Conservation (phyloP, 2,113 vertebrate genomes). For the Scartelaos histophorus region DNA sequence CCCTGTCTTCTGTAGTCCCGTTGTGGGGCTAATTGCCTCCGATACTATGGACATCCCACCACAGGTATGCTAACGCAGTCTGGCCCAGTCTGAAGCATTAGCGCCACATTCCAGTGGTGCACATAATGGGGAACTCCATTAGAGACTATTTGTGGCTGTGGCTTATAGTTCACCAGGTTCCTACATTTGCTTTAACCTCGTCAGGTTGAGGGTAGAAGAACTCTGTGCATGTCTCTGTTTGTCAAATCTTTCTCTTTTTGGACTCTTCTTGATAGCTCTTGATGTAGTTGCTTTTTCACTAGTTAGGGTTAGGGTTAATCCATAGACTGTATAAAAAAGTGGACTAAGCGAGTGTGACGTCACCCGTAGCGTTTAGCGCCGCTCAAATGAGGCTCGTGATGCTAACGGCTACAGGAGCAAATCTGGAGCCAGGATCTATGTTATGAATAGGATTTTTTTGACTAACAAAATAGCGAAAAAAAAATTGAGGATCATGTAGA, state of each 20-base stretch:
- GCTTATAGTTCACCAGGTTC: constrained; percentile 66
- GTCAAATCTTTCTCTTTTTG: constrained; percentile 28
- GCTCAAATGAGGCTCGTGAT: too few species aligned
- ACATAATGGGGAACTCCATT: constrained; percentile 69
- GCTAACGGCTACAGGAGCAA: too few species aligned
- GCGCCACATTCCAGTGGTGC: constrained; percentile 69
- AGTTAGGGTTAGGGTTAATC: too few species aligned
- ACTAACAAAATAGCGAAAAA: too few species aligned
- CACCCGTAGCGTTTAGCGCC: too few species aligned
- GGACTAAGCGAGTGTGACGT: too few species aligned
- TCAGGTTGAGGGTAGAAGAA: constrained; percentile 20
- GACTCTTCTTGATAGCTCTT: background rate
- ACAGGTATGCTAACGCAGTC: constrained; percentile 58
- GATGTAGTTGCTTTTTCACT: too few species aligned
- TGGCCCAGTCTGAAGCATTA: constrained; percentile 68
- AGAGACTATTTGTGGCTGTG: constrained; percentile 66
- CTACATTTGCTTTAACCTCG: constrained; percentile 58
- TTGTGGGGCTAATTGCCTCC: constrained; percentile 52
- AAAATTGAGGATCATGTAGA: too few species aligned
- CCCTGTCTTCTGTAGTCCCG: constrained; percentile 38
- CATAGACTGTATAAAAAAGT: too few species aligned
- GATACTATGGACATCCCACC: constrained; percentile 49
- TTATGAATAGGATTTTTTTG: too few species aligned
- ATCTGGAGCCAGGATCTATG: too few species aligned
- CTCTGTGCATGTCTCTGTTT: constrained; percentile 28